phyloP scores from a whole-genome alignment of 2,888 invertebrate genomes.

The Zeuzera pyrina region DNA sequence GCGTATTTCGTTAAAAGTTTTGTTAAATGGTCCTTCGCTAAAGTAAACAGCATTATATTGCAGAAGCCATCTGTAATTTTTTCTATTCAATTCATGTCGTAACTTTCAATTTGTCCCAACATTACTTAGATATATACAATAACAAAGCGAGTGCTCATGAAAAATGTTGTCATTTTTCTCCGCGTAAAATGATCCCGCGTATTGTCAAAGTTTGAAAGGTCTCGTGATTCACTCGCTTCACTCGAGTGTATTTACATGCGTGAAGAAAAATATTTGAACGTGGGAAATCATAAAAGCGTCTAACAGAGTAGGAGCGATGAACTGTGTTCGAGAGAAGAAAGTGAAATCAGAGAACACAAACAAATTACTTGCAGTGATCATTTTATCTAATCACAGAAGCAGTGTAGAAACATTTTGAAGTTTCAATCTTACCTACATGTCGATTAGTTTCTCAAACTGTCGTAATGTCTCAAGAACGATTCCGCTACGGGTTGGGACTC shows the following conservation, averaged over 20 bases:
- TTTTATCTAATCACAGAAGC: slow-evolving; percentile 20
- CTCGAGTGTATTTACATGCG: slow-evolving; percentile 38
- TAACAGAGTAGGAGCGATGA: slow-evolving; percentile 22
- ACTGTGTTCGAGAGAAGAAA: slow-evolving; percentile 15
- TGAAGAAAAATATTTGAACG: slow-evolving; percentile 33
- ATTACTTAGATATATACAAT: slow-evolving; percentile 26
- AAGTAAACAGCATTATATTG: slow-evolving; percentile 19
- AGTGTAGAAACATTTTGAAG: slow-evolving; percentile 13
- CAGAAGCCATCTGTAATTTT: slow-evolving; percentile 15
- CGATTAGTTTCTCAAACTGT: no score
- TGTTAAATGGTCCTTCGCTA: slow-evolving; percentile 15
- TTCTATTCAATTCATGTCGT: slow-evolving; percentile 22
- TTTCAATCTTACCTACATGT: no score
- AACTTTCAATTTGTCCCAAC: slow-evolving; percentile 32
- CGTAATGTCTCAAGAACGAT: no score
- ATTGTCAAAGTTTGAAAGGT: slow-evolving; percentile 44
- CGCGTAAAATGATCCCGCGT: slow-evolving; percentile 41
- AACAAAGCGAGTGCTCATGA: slow-evolving; percentile 32
- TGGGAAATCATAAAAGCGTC: slow-evolving; percentile 28
- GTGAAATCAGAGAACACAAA: slow-evolving; percentile 24
- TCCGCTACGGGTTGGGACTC: no score
- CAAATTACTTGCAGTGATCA: slow-evolving; percentile 21
- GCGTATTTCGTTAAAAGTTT: slow-evolving; percentile 8
- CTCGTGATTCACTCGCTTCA: slow-evolving; percentile 30
- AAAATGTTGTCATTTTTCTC: slow-evolving; percentile 42